Evolutionary conservation across 1,140 invertebrate genomes (phyloP).

Genomic region (Conus betulinus): DNA sequence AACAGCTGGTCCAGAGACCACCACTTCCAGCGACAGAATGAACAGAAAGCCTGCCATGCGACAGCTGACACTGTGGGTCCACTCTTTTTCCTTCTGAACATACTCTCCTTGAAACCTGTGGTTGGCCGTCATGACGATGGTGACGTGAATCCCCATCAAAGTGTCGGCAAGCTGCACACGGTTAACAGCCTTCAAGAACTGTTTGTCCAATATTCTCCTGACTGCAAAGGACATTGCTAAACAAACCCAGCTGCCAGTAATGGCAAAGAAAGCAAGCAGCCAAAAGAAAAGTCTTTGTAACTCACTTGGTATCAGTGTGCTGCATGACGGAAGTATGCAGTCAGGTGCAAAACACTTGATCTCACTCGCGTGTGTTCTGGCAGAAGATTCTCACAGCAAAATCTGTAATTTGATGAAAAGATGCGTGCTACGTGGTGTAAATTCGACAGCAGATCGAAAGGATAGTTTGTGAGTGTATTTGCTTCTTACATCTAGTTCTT

Average conservation of each 20-base stretch:
- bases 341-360: conserved; percentile 49
- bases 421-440: conserved; percentile 17
- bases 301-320: conserved; percentile 49
- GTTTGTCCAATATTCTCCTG: too few species aligned
- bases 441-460: conserved; percentile 28
- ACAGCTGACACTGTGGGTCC: too few species aligned
- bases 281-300: conserved; percentile 54
- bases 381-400: conserved; percentile 41
- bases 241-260: conserved; percentile 45
- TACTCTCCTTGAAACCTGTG: too few species aligned
- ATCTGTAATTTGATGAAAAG: conserved; percentile 42
- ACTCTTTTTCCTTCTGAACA: too few species aligned
- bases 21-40: too few species aligned
- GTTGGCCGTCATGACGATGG: too few species aligned
- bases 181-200: too few species aligned
- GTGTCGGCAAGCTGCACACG: too few species aligned
- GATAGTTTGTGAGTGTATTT: neutral
- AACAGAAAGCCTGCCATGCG: too few species aligned
- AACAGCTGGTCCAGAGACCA: too few species aligned
- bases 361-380: conserved; percentile 42
- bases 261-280: conserved; percentile 52
- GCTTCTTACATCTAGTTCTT: neutral
- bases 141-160: too few species aligned
- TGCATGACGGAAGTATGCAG: conserved; percentile 56
- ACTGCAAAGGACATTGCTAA: too few species aligned